Evolutionary conservation across 2,113 vertebrate species (phyloP).

Genomic region (Ornithorhynchus anatinus): DNA sequence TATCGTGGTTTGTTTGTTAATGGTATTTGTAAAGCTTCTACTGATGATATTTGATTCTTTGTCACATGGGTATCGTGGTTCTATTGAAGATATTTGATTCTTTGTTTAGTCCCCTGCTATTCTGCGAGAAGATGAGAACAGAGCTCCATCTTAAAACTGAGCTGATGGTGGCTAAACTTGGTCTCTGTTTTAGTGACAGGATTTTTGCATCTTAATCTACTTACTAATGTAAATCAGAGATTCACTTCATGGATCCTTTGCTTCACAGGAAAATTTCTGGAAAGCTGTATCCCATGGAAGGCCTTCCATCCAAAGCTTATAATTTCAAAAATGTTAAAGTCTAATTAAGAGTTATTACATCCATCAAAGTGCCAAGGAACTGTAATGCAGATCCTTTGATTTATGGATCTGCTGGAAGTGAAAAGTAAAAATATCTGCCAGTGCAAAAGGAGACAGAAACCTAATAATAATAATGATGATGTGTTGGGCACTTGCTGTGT

Average conservation of each 20-base stretch:
- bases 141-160: conserved; percentile 17
- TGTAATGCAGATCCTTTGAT: no score
- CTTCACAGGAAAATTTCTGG: background rate
- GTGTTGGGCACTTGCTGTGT: no score
- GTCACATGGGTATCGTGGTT: no score
- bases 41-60: background rate
- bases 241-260: background rate
- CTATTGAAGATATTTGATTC: no score
- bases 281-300: background rate
- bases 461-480: background rate
- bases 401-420: background rate
- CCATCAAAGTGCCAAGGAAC: background rate
- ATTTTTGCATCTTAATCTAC: conserved; percentile 24
- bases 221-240: conserved; percentile 8
- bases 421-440: conserved; percentile 2
- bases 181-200: background rate
- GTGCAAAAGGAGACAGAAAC: background rate
- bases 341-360: background rate
- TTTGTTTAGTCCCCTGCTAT: background rate
- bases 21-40: conserved; percentile 33
- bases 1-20: no score
- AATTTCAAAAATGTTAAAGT: background rate
- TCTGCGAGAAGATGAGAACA: conserved; percentile 1
- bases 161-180: background rate
- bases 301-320: background rate